Base-by-base conservation (phyloP, 2,888 invertebrate species). In the Microctonus hyperodae region DNA sequence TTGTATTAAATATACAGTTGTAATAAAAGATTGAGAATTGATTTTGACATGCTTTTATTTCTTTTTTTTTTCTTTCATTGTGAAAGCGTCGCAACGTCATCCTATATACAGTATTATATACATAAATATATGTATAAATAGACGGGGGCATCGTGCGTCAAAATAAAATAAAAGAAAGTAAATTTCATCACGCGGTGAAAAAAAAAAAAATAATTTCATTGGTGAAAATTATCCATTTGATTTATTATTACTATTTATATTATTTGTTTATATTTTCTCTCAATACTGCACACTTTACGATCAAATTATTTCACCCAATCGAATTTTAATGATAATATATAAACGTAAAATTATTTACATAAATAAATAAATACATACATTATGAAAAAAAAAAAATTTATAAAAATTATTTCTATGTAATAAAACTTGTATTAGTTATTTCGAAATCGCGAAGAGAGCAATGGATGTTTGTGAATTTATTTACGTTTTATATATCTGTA, bases 61-160 rank as follows among this genome's bases (percentile, higher is more conserved):
- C 16, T 13, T 56, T 4, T 25, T 28, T 13, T 13, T 23, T 23
- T 40, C 58, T 57, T 62, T 66, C 51, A 55, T 67, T 51, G 67
- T 62, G 67, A 67, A 67, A 67, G 67, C 63, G 67, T 67, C 67
- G 53, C 67, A 67, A 62, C 62, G 57, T 53, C 62, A 67, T 67
- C 51, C 62, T 3, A 25, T 55, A 2, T 44, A 16, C 7, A 5
- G 3, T 5, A 5, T 28, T 44, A 35, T 35, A 10, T 35, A 20
- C 16, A 0, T 44, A 44, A 16, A 16, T 7, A 44, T 44, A 16
- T 44, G n/a, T 44, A 44, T 16, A 7, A 16, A 3, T 44, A 44
- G 16, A 2, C 2, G 57, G 6, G 62, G 62, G 16, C 67, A 67
- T 67, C 66, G 66, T 28, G 10, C n/a, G n/a, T 56, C 57, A 48